Percentiles rank a stretch among this genome's conserved stretches.
Evolutionary conservation across 2,797 vertebrate genomes (phyloP).

Genomic region (Sternarchorhynchus goeldii): DNA sequence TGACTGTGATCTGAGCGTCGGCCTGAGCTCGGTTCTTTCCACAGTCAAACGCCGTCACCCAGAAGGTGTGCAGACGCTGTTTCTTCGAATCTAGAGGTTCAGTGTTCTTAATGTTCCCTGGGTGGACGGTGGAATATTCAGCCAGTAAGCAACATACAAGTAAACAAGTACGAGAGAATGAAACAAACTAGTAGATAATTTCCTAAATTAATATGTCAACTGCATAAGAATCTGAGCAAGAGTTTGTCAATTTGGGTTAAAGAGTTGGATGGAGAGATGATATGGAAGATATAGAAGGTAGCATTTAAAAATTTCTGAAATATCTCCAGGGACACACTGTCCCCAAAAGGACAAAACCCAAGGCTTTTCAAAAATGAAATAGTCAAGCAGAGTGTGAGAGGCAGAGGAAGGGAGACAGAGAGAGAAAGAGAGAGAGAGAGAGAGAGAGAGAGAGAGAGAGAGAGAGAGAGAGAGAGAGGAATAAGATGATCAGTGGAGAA

Average conservation of each 20-base stretch:
- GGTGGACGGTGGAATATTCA: constrained; percentile 40
- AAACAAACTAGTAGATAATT: neutral
- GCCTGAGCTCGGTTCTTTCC: constrained; percentile 96
- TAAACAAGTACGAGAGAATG: neutral
- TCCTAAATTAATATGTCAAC: too few relatives aligned
- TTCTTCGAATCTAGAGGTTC: constrained; percentile 92
- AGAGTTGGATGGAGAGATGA: neutral
- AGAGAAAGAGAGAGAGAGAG: neutral
- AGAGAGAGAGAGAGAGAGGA: constrained; percentile 23
- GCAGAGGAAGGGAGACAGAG: constrained; percentile 1
- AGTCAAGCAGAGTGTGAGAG: neutral
- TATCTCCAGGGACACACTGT: too few relatives aligned
- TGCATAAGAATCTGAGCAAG: neutral
- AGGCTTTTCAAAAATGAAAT: too few relatives aligned
- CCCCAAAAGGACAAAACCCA: too few relatives aligned
- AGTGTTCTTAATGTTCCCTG: constrained; percentile 97
- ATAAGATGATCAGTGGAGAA: neutral
- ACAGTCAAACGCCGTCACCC: constrained; percentile 97
- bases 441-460: constrained; percentile 16
- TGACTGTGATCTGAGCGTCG: constrained; percentile 93
- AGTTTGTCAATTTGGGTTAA: neutral
- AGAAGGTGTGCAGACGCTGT: constrained; percentile 90
- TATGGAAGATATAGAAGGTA: neutral
- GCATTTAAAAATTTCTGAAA: too few relatives aligned
- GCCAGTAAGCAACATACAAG: neutral